These are phyloP conservation scores for Nephrotoma flavescens DNA, from an alignment of 2,888 invertebrate species.

Conservation along the genomic window DNA sequence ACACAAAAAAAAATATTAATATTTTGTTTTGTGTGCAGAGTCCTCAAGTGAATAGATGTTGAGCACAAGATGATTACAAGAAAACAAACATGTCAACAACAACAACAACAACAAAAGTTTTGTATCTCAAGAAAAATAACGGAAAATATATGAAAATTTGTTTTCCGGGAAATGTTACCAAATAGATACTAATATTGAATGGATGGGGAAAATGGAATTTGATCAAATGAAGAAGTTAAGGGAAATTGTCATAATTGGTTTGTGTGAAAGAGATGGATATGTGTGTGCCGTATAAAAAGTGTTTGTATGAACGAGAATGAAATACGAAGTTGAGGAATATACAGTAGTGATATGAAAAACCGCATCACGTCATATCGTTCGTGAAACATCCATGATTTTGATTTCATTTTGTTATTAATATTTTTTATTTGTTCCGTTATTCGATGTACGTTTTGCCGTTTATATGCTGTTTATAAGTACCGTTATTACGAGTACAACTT, in stretches of 20 bases:
- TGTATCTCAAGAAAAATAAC: background rate
- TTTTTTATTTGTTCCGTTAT: too few species aligned
- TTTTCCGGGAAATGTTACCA: background rate
- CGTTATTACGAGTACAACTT: too few species aligned
- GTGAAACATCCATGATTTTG: too few species aligned
- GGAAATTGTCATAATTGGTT: background rate
- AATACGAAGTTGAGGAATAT: background rate
- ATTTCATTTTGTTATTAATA: too few species aligned
- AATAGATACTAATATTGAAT: background rate
- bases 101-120: background rate
- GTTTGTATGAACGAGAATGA: background rate
- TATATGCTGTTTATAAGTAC: too few species aligned
- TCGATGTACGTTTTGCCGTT: too few species aligned
- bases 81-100: background rate
- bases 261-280: background rate
- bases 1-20: background rate
- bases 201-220: background rate
- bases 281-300: background rate
- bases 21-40: background rate
- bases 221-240: background rate
- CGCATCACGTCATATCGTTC: background rate
- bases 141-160: background rate
- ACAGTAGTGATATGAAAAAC: background rate
- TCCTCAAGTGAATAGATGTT: background rate
- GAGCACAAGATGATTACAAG: background rate